Evolutionary conservation across 2,888 invertebrate genomes (phyloP), one percentile per base, ranked within the genome.

Genomic region (Galeopsomyia nigrocyanea): DNA sequence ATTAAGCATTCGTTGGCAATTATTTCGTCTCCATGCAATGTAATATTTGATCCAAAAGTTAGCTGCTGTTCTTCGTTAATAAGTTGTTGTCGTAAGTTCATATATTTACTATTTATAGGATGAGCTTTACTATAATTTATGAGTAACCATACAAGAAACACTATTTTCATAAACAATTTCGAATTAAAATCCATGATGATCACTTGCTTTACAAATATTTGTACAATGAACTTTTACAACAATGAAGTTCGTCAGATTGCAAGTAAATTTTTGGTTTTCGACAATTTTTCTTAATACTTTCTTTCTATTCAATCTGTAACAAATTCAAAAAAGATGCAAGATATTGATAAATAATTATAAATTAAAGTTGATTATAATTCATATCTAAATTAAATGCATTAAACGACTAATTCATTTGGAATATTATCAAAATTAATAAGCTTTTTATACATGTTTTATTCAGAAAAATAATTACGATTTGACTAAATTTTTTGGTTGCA

Each of bases 1-100:
- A 91, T 91, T 17, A 92, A 84, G 19, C 91, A 88, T 57, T 87
- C 83, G 82, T 92, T 91, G 58, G 90, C 90, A 3, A 75, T 73
- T 0, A 79, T 65, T 83, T 92, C 92, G 14, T 88, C 87, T 16
- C 84, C 79, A 19, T 80, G 88, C 13, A 92, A 87, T 3, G 80
- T 75, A 14, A 88, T 80, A 62, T 88, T 87, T 0, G 89, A 88
- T 16, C 92, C 92, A 10, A 91, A 77, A 0, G 87, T 79, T 7
- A 84, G 76, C 0, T 82, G 82, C 17, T 88, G 81, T 82, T 92
- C 91, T 46, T 86, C 85, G 66, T 86, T 80, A 14, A 90, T 79
- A 49, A 91, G 84, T 58, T 87, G 82, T 5, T 82, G 83, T 14
- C 91, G 86, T 71, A 83, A 78, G 7, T 63, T 56, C 74, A 76